These are phyloP conservation scores for Sceloporus undulatus DNA, from an alignment of 2,113 vertebrate genomes.

Conservation along the genomic window DNA sequence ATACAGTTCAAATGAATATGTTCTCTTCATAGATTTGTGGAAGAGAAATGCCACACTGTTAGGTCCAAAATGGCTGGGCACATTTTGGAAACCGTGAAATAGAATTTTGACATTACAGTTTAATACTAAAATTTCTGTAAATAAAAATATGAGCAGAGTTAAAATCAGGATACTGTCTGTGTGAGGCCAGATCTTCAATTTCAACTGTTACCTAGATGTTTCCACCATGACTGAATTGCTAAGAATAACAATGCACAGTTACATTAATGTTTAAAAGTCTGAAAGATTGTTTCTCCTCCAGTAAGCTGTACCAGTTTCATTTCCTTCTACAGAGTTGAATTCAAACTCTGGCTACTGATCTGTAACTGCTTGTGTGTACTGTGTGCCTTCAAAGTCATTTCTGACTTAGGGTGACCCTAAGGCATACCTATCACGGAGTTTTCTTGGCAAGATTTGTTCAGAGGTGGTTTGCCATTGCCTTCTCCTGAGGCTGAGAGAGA, in stretches of 20 bases:
- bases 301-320: background rate
- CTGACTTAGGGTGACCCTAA: too few relatives aligned
- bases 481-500: too few relatives aligned
- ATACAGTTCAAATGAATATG: background rate
- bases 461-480: too few relatives aligned
- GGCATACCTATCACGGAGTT: too few relatives aligned
- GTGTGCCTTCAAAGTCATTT: too few relatives aligned
- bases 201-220: background rate
- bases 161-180: background rate
- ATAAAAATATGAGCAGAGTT: background rate
- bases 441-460: too few relatives aligned
- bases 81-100: background rate
- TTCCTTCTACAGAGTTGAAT: background rate
- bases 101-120: background rate
- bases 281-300: background rate
- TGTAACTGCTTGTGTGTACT: background rate
- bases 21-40: background rate
- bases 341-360: background rate
- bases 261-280: too few relatives aligned
- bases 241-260: background rate
- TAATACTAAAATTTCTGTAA: background rate
- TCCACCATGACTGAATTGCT: background rate
- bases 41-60: background rate
- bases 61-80: background rate
- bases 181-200: background rate